Evolutionary conservation across 23 tunicate species (phyloP).

Genomic region (Clavelina lepadiformis): DNA sequence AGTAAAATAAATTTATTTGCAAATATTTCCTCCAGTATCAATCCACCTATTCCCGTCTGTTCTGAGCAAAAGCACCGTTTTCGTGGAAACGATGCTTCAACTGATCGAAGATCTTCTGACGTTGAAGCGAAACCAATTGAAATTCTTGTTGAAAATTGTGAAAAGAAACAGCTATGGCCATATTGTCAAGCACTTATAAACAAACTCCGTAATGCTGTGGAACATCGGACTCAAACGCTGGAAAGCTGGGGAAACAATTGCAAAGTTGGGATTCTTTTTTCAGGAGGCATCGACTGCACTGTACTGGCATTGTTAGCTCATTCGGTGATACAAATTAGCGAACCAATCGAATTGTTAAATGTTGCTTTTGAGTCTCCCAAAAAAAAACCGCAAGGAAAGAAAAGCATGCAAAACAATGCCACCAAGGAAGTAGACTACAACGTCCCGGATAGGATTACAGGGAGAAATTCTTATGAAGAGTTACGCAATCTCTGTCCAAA

Average conservation of each 20-base stretch:
- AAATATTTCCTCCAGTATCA: not conserved
- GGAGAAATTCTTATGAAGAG: conserved; percentile 41
- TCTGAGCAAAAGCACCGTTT: no score
- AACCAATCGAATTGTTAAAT: conserved; percentile 69
- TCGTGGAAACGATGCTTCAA: no score
- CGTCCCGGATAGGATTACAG: conserved; percentile 79
- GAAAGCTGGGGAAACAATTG: conserved; percentile 11
- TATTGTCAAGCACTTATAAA: conserved; percentile 24
- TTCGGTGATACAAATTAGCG: conserved; percentile 20
- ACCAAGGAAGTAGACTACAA: conserved; percentile 4
- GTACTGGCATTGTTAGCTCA: conserved; percentile 71
- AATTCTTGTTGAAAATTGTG: conserved; percentile 9
- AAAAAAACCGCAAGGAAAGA: not conserved
- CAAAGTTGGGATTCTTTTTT: conserved; percentile 65
- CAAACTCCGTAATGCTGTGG: conserved; percentile 26
- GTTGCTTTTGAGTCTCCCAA: conserved; percentile 56
- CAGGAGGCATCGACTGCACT: conserved; percentile 94
- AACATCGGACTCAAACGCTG: conserved; percentile 19
- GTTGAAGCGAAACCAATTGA: not conserved
- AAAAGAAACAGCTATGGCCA: conserved; percentile 17
- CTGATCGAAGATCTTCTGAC: no score
- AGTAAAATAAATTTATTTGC: not conserved
- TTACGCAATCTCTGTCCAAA: conserved; percentile 44
- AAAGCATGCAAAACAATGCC: not conserved
- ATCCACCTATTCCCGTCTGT: no score